Evolutionary conservation across 2,113 vertebrate genomes (phyloP), one percentile per base, ranked within the genome.

Genomic region (Pungitius pungitius): DNA sequence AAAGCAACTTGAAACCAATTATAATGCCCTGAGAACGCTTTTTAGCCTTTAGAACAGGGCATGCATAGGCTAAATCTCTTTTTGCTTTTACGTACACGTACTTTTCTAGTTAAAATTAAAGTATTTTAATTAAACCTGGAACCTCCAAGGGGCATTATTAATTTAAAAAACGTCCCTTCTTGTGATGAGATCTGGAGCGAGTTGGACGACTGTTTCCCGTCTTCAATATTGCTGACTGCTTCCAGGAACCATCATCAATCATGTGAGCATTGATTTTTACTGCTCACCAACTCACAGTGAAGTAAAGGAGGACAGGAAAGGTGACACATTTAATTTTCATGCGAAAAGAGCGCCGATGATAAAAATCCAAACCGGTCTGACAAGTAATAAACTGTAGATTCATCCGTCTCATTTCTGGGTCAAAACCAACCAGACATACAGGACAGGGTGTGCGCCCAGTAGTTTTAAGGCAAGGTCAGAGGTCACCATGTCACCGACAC

Each of bases 1-100:
- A 67, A 77, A 72, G 64, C 49, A 47, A 61, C 64, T 71, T 54
- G 57, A 77, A 78, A 76, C 54, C 71, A 79, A 79, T 77, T 84
- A 73, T 60, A 77, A 85, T 65, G 55, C 69, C 67, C 4, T 15
- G 58, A 33, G 75, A 68, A 65, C 45, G 45, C 37, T 73, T 85
- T 83, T 69, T 49, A 63, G 40, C 59, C 4, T 83, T 83, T 80
- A 68, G 54, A 82, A 42, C 20, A 47, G 20, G 43, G 14, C 37
- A 59, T 51, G 43, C 24, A 64, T 80, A 64, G 84, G 52, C 58
- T 13, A 0, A 39, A 4, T 4, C 57, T 12, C 9, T 9, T 24
- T 13, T 18, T 51, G 58, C 24, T 65, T 40, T 14, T 3, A 13
- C 26, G 3, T 26, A 0, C 43, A 20, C 52, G 49, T 73, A 56